phyloP scores from a whole-genome alignment of 2,888 invertebrate species.

The Abrostola triplasia region DNA sequence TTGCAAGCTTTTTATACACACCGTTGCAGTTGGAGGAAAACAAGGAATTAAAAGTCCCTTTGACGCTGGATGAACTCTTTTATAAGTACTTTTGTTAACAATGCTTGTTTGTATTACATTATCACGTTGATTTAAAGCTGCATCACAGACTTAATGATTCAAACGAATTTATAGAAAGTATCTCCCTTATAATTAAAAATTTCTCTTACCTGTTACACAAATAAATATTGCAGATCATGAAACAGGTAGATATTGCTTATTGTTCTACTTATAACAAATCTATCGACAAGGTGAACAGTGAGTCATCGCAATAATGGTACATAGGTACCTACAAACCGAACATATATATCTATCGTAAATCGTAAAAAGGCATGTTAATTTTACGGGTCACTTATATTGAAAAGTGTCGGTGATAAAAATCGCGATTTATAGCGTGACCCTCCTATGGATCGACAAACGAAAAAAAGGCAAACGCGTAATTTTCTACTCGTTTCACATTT shows the following conservation, averaged over 20 bases:
- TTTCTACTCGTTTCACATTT: slow-evolving; percentile 57
- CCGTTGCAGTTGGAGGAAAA: slow-evolving; percentile 71
- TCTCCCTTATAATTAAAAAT: neutral
- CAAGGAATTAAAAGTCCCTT: slow-evolving; percentile 66
- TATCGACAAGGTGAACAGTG: slow-evolving; percentile 2
- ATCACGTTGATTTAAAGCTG: slow-evolving; percentile 7
- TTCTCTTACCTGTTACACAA: no score
- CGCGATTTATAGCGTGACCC: slow-evolving; percentile 62
- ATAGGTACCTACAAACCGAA: slow-evolving; percentile 5
- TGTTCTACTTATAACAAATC: neutral
- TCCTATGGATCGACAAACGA: slow-evolving; percentile 56
- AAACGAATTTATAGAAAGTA: neutral
- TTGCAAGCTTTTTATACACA: slow-evolving; percentile 69
- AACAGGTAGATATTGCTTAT: neutral
- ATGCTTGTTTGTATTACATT: slow-evolving; percentile 15
- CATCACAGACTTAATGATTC: neutral
- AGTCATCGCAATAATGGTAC: slow-evolving; percentile 31
- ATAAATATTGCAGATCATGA: no score
- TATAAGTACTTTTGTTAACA: slow-evolving; percentile 37
- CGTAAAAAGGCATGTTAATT: slow-evolving; percentile 59
- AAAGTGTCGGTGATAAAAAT: slow-evolving; percentile 64
- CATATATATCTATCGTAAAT: slow-evolving; percentile 27
- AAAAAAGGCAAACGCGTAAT: slow-evolving; percentile 48
- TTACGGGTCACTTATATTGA: slow-evolving; percentile 65
- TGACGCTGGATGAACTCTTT: slow-evolving; percentile 57